phyloP scores from a whole-genome alignment of 2,797 vertebrate species.

The Neomorphus geoffroyi region DNA sequence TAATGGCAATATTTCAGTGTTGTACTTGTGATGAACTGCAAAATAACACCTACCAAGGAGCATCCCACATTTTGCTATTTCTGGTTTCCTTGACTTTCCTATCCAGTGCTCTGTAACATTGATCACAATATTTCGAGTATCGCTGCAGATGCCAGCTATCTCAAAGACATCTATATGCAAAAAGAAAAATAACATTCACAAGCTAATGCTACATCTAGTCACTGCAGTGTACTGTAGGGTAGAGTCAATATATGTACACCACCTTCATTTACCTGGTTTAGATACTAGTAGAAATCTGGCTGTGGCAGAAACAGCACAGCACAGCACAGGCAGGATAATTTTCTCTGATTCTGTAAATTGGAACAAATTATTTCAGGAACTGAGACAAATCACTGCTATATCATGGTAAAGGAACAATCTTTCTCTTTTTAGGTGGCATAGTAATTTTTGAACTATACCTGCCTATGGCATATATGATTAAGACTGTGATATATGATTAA shows the following conservation, averaged over 20 bases:
- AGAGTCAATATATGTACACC: neutral
- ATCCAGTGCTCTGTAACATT: neutral
- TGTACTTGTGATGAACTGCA: conserved; percentile 57
- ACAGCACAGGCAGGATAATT: neutral
- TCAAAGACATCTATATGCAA: neutral
- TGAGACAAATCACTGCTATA: neutral
- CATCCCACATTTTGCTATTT: conserved; percentile 67
- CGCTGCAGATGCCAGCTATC: neutral
- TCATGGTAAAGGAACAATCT: neutral
- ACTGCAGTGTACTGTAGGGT: neutral
- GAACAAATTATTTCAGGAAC: neutral
- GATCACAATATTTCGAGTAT: conserved; percentile 44
- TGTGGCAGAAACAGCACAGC: neutral
- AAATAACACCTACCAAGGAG: conserved; percentile 49
- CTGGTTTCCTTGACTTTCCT: conserved; percentile 36
- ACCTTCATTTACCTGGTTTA: neutral
- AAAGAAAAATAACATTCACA: neutral
- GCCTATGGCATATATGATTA: neutral
- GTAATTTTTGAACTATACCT: neutral
- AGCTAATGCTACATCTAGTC: neutral
- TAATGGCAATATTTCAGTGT: conserved; percentile 55
- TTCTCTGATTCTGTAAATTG: neutral
- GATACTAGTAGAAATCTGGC: neutral
- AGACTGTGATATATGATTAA: neutral
- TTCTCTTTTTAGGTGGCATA: neutral